Percentiles rank a stretch among this genome's conserved stretches.
Evolutionary conservation across 2,113 vertebrate genomes (phyloP).

Genomic region (Periophthalmodon schlosseri): DNA sequence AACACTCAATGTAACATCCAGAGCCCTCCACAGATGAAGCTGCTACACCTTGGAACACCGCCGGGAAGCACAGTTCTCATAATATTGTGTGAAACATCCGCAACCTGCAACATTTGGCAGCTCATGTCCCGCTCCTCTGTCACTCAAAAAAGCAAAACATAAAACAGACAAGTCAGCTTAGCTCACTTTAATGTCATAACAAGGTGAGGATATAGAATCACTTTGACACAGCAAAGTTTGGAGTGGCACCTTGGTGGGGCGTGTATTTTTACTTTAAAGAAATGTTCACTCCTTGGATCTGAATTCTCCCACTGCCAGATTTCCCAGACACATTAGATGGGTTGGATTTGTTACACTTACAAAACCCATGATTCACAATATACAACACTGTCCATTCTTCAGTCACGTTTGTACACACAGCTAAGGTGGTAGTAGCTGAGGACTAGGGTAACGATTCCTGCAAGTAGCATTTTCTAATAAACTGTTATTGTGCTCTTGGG

Average conservation of each 20-base stretch:
- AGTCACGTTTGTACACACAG: background rate
- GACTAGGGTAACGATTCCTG: background rate
- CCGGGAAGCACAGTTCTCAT: constrained; percentile 15
- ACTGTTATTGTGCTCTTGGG: too few species aligned
- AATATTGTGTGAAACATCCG: constrained; percentile 25
- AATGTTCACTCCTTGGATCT: background rate
- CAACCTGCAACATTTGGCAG: constrained; percentile 33
- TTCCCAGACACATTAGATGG: background rate
- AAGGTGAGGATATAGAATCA: background rate
- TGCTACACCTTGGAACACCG: constrained; percentile 28
- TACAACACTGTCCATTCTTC: background rate
- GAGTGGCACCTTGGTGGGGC: background rate
- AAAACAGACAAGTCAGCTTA: constrained; percentile 26
- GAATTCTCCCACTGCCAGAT: background rate
- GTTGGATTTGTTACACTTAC: background rate
- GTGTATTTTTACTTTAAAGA: background rate
- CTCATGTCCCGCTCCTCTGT: constrained; percentile 45
- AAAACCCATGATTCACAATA: background rate
- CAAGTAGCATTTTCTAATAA: background rate
- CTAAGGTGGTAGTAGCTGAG: background rate
- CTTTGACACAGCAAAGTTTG: background rate
- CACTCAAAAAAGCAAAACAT: constrained; percentile 30
- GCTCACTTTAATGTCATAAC: background rate
- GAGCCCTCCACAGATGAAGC: constrained; percentile 23
- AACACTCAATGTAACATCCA: constrained; percentile 20